Percentiles rank a stretch among this genome's conserved stretches.
Evolutionary conservation across 2,888 invertebrate species (phyloP).

Genomic region (Camptogramma bilineatum): DNA sequence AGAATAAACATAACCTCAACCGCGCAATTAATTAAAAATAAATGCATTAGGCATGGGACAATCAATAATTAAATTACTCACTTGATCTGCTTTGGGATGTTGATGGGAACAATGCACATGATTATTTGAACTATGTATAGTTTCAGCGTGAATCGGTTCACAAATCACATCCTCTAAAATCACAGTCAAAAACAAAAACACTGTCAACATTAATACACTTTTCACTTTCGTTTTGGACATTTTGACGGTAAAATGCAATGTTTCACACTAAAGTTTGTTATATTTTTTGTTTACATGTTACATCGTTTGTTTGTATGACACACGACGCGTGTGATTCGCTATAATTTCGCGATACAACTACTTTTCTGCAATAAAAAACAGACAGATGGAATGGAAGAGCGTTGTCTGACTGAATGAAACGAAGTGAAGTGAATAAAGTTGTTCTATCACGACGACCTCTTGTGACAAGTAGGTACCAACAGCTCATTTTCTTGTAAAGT

Average conservation of each 20-base stretch:
- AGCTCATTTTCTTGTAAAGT: too few relatives aligned
- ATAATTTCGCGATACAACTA: slow-evolving; percentile 55
- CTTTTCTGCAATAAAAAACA: not conserved
- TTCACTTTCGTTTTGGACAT: slow-evolving; percentile 56
- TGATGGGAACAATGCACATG: slow-evolving; percentile 86
- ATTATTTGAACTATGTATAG: slow-evolving; percentile 50
- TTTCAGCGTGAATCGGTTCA: slow-evolving; percentile 45
- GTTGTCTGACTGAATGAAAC: not conserved
- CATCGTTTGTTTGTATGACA: slow-evolving; percentile 37
- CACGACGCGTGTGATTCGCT: slow-evolving; percentile 32
- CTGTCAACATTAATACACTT: slow-evolving; percentile 53
- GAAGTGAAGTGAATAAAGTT: not conserved
- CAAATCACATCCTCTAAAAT: slow-evolving; percentile 51
- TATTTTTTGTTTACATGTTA: slow-evolving; percentile 76
- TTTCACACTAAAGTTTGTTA: slow-evolving; percentile 51
- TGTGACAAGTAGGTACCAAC: too few relatives aligned
- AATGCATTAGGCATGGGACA: slow-evolving; percentile 17
- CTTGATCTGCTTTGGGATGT: slow-evolving; percentile 89
- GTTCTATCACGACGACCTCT: too few relatives aligned
- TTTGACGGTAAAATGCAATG: slow-evolving; percentile 38
- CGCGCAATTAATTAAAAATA: slow-evolving; percentile 13
- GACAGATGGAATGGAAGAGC: not conserved
- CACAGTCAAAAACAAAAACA: slow-evolving; percentile 54
- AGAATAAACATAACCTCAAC: slow-evolving; percentile 28
- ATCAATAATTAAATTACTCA: slow-evolving; percentile 65